Evolutionary conservation across 2,113 vertebrate species (phyloP).

Genomic region (Psittacula cyanocephala): DNA sequence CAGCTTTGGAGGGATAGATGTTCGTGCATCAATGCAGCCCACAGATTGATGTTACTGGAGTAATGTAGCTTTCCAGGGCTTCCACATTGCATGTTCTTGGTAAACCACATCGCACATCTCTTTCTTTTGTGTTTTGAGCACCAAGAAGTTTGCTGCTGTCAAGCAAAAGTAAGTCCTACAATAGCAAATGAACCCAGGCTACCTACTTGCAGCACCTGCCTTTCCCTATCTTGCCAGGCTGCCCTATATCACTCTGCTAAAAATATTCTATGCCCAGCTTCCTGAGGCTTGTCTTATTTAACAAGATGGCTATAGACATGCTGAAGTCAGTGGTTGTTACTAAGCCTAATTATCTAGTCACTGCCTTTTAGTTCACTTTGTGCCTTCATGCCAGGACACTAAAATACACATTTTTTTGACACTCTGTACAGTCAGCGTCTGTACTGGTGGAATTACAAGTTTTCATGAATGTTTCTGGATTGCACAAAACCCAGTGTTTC

Average conservation of each 20-base stretch:
- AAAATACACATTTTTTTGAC: neutral
- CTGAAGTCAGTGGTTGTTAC: slow-evolving; percentile 22
- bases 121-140: neutral
- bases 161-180: neutral
- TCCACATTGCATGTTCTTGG: neutral
- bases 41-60: neutral
- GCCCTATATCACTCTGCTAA: slow-evolving; percentile 8
- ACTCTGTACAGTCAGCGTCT: neutral
- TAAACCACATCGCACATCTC: neutral
- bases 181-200: neutral
- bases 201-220: neutral
- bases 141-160: neutral
- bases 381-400: neutral
- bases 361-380: neutral
- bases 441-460: neutral
- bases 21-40: neutral
- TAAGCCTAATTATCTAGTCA: slow-evolving; percentile 30
- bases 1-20: neutral
- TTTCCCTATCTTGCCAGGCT: neutral
- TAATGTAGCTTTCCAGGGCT: neutral
- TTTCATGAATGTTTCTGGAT: neutral
- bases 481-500: neutral
- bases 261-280: slow-evolving; percentile 7
- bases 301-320: neutral
- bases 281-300: neutral